phyloP scores from a whole-genome alignment of 1,140 invertebrate genomes.

The Hycleus cichorii region DNA sequence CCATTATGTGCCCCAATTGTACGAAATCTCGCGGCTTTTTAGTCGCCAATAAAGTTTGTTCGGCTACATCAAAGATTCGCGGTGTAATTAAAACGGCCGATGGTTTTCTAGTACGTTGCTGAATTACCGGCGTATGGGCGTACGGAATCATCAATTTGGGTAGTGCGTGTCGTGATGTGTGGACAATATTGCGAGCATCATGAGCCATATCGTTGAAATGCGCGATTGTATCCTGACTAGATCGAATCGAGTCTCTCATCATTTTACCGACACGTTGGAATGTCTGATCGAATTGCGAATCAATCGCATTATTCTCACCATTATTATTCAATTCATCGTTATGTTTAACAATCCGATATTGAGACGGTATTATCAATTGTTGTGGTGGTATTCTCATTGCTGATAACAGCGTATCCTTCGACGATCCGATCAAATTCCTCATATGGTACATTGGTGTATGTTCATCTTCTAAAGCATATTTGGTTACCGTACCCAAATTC shows the following conservation, averaged over 20 bases:
- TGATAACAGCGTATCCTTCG: slow-evolving; percentile 31
- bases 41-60: slow-evolving; percentile 1
- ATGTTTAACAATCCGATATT: slow-evolving; percentile 30
- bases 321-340: slow-evolving; percentile 1
- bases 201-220: slow-evolving; percentile 31
- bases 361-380: slow-evolving; percentile 33
- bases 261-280: slow-evolving; percentile 20
- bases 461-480: slow-evolving; percentile 33
- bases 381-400: slow-evolving; percentile 32
- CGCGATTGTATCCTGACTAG: slow-evolving; percentile 27
- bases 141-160: slow-evolving; percentile 24
- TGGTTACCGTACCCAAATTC: slow-evolving; percentile 31
- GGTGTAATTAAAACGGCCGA: slow-evolving; percentile 29
- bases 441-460: slow-evolving; percentile 34
- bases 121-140: slow-evolving; percentile 10
- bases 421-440: slow-evolving; percentile 31
- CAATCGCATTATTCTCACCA: background rate
- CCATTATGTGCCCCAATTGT: slow-evolving; percentile 19
- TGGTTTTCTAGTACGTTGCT: slow-evolving; percentile 13
- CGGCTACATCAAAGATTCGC: slow-evolving; percentile 25
- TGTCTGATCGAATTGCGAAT: background rate
- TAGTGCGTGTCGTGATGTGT: slow-evolving; percentile 16
- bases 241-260: slow-evolving; percentile 25
- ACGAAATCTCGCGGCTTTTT: slow-evolving; percentile 14
- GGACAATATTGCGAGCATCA: slow-evolving; percentile 24